Evolutionary conservation across 2,888 invertebrate genomes (phyloP).

Genomic region (Eurytoma adleriae): DNA sequence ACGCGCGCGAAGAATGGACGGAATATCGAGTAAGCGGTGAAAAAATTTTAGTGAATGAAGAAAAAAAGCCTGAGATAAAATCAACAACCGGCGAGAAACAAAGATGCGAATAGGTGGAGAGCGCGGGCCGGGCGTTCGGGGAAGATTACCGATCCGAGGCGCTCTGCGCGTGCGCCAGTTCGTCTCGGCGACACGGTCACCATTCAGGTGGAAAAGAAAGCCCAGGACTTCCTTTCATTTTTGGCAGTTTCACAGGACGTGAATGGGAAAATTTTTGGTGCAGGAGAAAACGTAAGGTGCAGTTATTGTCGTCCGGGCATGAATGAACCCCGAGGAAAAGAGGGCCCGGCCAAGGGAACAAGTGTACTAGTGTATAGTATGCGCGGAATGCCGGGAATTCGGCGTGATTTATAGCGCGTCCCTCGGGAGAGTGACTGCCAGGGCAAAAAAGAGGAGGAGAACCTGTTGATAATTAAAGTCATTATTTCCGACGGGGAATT

Average conservation of each 20-base stretch:
- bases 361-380: slow-evolving; percentile 70
- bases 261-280: slow-evolving; percentile 59
- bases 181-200: slow-evolving; percentile 61
- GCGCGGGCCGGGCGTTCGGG: slow-evolving; percentile 10
- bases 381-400: slow-evolving; percentile 67
- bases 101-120: slow-evolving; percentile 49
- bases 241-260: slow-evolving; percentile 55
- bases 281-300: slow-evolving; percentile 70
- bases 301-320: slow-evolving; percentile 69
- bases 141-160: slow-evolving; percentile 55
- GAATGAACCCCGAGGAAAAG: slow-evolving; percentile 65
- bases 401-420: slow-evolving; percentile 65
- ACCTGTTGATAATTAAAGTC: slow-evolving; percentile 40
- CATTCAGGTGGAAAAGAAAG: slow-evolving; percentile 40
- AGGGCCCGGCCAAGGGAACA: slow-evolving; percentile 62
- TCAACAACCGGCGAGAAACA: slow-evolving; percentile 65
- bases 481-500: slow-evolving; percentile 19
- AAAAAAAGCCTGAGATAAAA: slow-evolving; percentile 66
- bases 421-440: slow-evolving; percentile 4
- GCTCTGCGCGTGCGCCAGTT: background rate
- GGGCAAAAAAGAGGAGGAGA: slow-evolving; percentile 18
- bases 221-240: slow-evolving; percentile 56
- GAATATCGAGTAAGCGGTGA: slow-evolving; percentile 8
- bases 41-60: slow-evolving; percentile 37
- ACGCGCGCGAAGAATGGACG: slow-evolving; percentile 24